Conservation (phyloP, 2,113 vertebrate genomes). For the Daubentonia madagascariensis region DNA sequence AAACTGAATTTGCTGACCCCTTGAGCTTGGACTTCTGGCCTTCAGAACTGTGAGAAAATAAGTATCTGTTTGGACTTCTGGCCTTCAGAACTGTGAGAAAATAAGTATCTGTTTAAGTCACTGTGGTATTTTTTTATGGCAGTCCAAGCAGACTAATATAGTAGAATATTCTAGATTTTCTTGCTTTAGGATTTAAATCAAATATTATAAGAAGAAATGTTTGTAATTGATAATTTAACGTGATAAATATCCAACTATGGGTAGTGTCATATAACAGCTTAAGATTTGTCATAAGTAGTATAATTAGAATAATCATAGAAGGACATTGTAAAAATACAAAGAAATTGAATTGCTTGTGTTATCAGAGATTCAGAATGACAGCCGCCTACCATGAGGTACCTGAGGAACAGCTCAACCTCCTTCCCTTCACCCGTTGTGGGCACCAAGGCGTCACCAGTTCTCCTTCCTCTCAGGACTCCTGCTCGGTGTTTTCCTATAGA, state of each 20-base stretch:
- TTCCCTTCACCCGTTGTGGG: not conserved
- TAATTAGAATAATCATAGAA: not conserved
- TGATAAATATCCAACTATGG: not conserved
- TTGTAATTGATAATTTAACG: not conserved
- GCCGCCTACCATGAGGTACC: not conserved
- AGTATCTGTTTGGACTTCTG: not conserved
- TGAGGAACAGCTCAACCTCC: not conserved
- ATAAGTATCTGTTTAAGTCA: not conserved
- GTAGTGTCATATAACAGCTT: not conserved
- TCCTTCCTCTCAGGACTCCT: not conserved
- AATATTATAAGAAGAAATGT: conserved; percentile 21
- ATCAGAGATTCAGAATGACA: not conserved
- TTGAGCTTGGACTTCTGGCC: not conserved
- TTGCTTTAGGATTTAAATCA: conserved; percentile 35
- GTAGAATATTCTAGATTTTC: not conserved
- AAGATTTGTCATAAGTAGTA: not conserved
- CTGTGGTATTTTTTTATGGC: not conserved
- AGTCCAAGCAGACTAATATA: not conserved
- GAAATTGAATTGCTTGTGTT: not conserved
- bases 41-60: not conserved
- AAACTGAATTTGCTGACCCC: not conserved
- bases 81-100: not conserved
- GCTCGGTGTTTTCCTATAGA: not conserved
- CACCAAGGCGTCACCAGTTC: not conserved
- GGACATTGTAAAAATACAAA: not conserved